Conservation (phyloP, 1,140 invertebrate species). For the Lepidostoma basale region DNA sequence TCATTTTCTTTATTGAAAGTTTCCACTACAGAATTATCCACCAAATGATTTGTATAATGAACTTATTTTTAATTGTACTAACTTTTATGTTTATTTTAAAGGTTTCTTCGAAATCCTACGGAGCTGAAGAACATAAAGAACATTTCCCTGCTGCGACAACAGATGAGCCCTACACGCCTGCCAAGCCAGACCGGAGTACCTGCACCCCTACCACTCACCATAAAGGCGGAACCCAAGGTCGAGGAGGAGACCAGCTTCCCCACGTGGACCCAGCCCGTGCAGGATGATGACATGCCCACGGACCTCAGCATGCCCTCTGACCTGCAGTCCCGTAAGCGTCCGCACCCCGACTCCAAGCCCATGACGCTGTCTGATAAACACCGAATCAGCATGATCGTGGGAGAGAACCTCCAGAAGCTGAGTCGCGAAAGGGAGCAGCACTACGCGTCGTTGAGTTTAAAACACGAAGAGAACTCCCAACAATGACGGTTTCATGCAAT, state of each 20-base stretch:
- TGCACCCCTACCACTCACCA: conserved; percentile 48
- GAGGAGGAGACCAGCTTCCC: conserved; percentile 57
- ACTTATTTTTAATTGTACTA: not conserved
- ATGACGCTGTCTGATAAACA: conserved; percentile 55
- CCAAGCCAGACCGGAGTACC: conserved; percentile 34
- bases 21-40: too few relatives aligned
- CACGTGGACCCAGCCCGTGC: conserved; percentile 52
- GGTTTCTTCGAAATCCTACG: conserved; percentile 86
- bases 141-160: conserved; percentile 85
- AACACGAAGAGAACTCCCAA: conserved; percentile 62
- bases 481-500: conserved; percentile 48
- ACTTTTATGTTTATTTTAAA: conserved; percentile 57
- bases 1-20: too few relatives aligned
- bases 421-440: conserved; percentile 56
- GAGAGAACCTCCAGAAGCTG: conserved; percentile 56
- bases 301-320: conserved; percentile 67
- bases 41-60: not conserved
- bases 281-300: conserved; percentile 69
- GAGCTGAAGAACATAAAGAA: conserved; percentile 93
- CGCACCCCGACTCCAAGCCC: conserved; percentile 51
- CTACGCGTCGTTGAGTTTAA: conserved; percentile 54
- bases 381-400: conserved; percentile 59
- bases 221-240: conserved; percentile 63
- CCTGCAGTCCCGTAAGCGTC: conserved; percentile 56
- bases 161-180: conserved; percentile 72